These are phyloP conservation scores for Etheostoma cragini DNA, from an alignment of 2,113 vertebrate genomes.

Conservation along the genomic window DNA sequence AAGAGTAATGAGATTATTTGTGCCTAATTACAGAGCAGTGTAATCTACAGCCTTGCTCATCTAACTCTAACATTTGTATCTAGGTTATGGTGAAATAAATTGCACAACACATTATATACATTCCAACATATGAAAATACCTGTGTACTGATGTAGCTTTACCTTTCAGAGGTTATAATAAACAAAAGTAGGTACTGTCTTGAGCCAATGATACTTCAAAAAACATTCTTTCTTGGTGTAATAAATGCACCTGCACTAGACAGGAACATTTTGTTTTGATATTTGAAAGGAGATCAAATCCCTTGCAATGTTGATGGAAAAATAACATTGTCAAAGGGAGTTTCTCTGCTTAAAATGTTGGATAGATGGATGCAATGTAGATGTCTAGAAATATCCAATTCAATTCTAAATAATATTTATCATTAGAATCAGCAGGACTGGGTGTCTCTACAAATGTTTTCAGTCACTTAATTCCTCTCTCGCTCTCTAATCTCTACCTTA, in stretches of 20 bases:
- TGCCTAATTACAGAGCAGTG: constrained; percentile 45
- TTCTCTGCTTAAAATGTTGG: constrained; percentile 15
- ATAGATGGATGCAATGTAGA: constrained; percentile 9
- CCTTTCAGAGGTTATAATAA: constrained; percentile 9
- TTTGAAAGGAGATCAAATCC: constrained; percentile 8
- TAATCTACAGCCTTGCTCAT: constrained; percentile 18
- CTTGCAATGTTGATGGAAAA: constrained; percentile 1
- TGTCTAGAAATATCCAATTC: constrained; percentile 32
- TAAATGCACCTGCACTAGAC: constrained; percentile 2
- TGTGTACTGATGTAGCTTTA: constrained; percentile 15
- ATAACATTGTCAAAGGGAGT: background rate
- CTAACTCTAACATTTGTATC: constrained; percentile 2
- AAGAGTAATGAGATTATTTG: constrained; percentile 20
- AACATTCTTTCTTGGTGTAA: background rate
- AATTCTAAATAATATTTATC: constrained; percentile 20
- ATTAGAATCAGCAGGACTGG: constrained; percentile 1
- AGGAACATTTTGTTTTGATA: background rate
- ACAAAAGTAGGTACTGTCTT: background rate
- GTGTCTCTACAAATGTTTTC: background rate
- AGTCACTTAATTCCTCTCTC: background rate
- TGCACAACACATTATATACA: constrained; percentile 58
- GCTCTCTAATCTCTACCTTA: background rate
- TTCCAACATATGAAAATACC: constrained; percentile 57
- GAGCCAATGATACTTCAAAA: constrained; percentile 14
- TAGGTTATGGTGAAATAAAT: constrained; percentile 21